These are phyloP conservation scores for Cirrhinus molitorella DNA, from an alignment of 2,797 vertebrate species.

Conservation along the genomic window DNA sequence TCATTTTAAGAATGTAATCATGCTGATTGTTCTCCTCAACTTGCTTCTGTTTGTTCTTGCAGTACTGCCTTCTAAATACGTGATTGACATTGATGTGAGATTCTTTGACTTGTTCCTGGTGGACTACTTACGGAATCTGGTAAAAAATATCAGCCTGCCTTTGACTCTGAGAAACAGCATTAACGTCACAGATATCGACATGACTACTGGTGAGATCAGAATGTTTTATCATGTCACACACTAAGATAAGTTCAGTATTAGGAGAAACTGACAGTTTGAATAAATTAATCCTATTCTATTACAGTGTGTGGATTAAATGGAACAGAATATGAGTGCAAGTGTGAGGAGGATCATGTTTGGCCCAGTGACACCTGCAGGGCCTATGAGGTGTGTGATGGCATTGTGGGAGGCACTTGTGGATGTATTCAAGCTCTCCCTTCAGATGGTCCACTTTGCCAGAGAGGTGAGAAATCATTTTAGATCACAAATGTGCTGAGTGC, in stretches of 20 bases:
- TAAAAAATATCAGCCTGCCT: conserved; percentile 45
- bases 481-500: background rate
- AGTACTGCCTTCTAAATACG: background rate
- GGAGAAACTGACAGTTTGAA: background rate
- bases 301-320: conserved; percentile 48
- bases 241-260: background rate
- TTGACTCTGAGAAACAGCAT: conserved; percentile 35
- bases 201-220: conserved; percentile 63
- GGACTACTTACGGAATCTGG: conserved; percentile 38
- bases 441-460: conserved; percentile 51
- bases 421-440: conserved; percentile 72
- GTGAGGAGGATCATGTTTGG: conserved; percentile 47
- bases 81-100: conserved; percentile 51
- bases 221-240: background rate
- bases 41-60: background rate
- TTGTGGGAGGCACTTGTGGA: conserved; percentile 60
- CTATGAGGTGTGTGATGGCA: conserved; percentile 61
- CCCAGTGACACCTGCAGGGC: conserved; percentile 42
- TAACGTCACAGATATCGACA: conserved; percentile 47
- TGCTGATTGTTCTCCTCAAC: background rate
- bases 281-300: background rate
- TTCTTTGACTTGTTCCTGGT: conserved; percentile 34
- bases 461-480: background rate
- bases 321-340: conserved; percentile 37
- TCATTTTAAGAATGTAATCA: background rate